phyloP scores from a whole-genome alignment of 2,113 vertebrate species.

The Salvator merianae region DNA sequence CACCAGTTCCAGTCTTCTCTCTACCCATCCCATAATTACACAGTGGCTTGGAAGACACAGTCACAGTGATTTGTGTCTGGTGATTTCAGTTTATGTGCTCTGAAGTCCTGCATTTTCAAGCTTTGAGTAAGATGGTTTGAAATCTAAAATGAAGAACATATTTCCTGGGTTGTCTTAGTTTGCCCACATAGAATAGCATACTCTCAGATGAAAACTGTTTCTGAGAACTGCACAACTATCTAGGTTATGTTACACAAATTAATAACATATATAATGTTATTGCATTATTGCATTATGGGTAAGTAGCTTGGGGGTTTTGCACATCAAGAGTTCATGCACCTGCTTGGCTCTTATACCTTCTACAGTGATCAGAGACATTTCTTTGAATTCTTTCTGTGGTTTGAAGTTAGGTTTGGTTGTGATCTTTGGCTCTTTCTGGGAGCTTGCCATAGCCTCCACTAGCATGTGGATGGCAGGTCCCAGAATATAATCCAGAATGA shows the following conservation, averaged over 20 bases:
- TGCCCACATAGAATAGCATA: background rate
- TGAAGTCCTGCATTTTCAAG: conserved; percentile 49
- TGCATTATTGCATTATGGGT: too few relatives aligned
- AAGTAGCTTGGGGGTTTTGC: too few relatives aligned
- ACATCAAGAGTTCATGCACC: background rate
- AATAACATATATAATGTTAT: background rate
- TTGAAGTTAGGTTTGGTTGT: too few relatives aligned
- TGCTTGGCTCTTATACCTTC: background rate
- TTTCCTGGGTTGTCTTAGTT: conserved; percentile 31
- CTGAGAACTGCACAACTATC: too few relatives aligned
- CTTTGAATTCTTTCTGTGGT: too few relatives aligned
- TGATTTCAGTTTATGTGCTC: conserved; percentile 33
- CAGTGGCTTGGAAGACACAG: conserved; percentile 35
- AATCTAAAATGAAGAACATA: conserved; percentile 26
- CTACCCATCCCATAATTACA: conserved; percentile 38
- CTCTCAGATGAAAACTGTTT: too few relatives aligned
- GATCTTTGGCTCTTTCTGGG: too few relatives aligned
- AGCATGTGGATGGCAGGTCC: too few relatives aligned
- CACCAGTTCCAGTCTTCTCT: conserved; percentile 32
- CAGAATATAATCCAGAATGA: too few relatives aligned
- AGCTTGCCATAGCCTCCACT: too few relatives aligned
- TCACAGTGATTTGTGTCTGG: background rate
- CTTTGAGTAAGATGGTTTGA: conserved; percentile 2
- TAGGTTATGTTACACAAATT: background rate
- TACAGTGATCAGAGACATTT: background rate